phyloP scores from a whole-genome alignment of 2,888 invertebrate genomes.

The Dastarcus helophoroides region DNA sequence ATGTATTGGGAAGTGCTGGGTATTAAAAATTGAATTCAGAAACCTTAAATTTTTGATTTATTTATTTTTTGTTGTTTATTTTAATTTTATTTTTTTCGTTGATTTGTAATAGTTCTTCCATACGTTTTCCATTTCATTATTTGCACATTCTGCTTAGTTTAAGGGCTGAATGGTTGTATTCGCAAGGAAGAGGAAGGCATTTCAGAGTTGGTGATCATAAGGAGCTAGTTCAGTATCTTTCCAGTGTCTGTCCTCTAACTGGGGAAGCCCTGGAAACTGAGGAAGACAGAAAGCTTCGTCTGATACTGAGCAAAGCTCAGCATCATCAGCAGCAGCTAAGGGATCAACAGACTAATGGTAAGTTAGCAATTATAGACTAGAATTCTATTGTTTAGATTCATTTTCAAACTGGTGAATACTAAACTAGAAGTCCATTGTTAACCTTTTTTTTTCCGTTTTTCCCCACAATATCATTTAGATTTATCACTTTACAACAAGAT shows the following conservation, averaged over 20 bases:
- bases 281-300: slow-evolving; percentile 73
- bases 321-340: slow-evolving; percentile 78
- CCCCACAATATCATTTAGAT: no score
- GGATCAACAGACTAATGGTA: slow-evolving; percentile 47
- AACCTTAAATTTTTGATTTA: no score
- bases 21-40: no score
- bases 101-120: no score
- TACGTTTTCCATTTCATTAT: no score
- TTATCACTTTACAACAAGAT: no score
- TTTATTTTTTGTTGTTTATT: no score
- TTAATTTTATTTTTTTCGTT: no score
- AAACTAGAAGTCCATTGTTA: no score
- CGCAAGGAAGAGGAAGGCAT: slow-evolving; percentile 84
- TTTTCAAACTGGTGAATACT: no score
- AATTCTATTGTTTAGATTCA: slow-evolving; percentile 4
- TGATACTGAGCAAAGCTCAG: slow-evolving; percentile 82
- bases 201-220: slow-evolving; percentile 78
- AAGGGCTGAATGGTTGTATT: slow-evolving; percentile 91
- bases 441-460: no score
- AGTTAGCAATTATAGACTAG: not conserved
- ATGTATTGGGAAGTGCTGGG: no score
- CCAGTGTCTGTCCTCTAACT: slow-evolving; percentile 73
- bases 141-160: slow-evolving; percentile 48
- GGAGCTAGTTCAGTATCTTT: slow-evolving; percentile 69
- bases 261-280: slow-evolving; percentile 72